Evolutionary conservation across 2,888 invertebrate species (phyloP).

Genomic region (Noctua comes): DNA sequence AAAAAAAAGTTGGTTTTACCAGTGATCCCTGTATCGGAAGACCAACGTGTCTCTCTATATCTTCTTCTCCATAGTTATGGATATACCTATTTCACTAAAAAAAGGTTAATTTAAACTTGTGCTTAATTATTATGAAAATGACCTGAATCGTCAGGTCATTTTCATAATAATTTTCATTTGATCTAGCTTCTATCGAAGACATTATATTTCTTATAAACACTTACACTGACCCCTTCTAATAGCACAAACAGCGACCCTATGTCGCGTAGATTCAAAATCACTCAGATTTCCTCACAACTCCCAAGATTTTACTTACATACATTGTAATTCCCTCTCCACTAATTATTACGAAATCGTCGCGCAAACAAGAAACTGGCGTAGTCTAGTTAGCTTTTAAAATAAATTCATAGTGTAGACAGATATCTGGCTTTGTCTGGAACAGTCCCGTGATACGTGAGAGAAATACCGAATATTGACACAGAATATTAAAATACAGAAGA

Average conservation of each 20-base stretch:
- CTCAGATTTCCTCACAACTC: not conserved
- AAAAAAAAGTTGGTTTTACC: no score
- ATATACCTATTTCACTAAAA: not conserved
- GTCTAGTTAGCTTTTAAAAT: conserved; percentile 69
- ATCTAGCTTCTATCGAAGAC: not conserved
- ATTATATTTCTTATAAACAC: not conserved
- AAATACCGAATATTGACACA: conserved; percentile 61
- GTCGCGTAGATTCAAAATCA: not conserved
- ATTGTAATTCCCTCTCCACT: conserved; percentile 36
- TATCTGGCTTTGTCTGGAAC: conserved; percentile 69
- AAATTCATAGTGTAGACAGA: conserved; percentile 75
- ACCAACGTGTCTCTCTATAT: not conserved
- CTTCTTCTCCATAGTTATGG: not conserved
- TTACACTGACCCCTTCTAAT: not conserved
- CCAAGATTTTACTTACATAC: conserved; percentile 10
- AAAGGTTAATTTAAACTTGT: not conserved
- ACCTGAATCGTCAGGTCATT: no score
- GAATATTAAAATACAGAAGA: conserved; percentile 32
- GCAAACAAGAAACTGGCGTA: conserved; percentile 60
- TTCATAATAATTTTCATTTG: not conserved
- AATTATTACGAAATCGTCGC: conserved; percentile 61
- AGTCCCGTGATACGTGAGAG: conserved; percentile 65
- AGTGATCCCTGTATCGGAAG: not conserved
- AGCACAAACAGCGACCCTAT: not conserved
- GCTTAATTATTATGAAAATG: no score